phyloP scores from a whole-genome alignment of 2,113 vertebrate genomes.

The Mesoclemmys tuberculata region DNA sequence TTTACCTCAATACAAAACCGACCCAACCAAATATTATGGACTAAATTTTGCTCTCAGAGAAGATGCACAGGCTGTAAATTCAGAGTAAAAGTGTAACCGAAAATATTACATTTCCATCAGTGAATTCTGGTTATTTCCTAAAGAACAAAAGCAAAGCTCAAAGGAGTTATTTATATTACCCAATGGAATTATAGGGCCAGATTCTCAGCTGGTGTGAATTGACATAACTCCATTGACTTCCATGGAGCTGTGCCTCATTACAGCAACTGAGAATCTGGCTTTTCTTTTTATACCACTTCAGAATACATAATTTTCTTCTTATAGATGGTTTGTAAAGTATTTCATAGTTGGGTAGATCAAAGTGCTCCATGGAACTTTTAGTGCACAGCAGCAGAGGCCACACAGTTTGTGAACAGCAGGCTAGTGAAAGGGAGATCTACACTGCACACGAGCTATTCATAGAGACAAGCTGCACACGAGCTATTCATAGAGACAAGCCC shows the following conservation, averaged over 20 bases:
- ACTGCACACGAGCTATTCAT: not conserved
- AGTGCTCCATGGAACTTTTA: not conserved
- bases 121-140: not conserved
- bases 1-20: slow-evolving; percentile 28
- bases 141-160: not conserved
- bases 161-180: not conserved
- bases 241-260: not conserved
- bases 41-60: not conserved
- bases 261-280: not conserved
- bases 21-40: not conserved
- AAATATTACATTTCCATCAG: rapidly evolving
- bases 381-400: not conserved
- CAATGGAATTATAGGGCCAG: not conserved
- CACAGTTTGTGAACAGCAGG: not conserved
- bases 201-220: not conserved
- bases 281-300: not conserved
- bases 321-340: not conserved
- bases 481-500: not conserved
- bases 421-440: not conserved
- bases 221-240: not conserved
- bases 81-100: not conserved
- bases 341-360: not conserved
- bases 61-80: not conserved
- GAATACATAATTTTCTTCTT: not conserved
- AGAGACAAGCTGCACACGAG: not conserved